Evolutionary conservation across 2,888 invertebrate species (phyloP).

Genomic region (Leistus spinibarbis): DNA sequence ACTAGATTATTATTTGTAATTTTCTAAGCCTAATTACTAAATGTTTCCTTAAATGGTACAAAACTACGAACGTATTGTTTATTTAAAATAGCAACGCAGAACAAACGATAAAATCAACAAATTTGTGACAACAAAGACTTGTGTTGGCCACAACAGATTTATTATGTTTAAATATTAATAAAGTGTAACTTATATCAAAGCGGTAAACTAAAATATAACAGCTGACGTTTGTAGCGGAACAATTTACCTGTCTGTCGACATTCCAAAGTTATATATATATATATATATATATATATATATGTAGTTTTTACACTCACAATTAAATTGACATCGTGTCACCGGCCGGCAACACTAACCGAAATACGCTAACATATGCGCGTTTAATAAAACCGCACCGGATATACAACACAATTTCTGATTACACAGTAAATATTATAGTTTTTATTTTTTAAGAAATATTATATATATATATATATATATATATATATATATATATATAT

Average conservation of each 20-base stretch:
- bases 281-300: background rate
- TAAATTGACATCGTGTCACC: background rate
- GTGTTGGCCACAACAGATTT: too few relatives aligned
- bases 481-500: too few relatives aligned
- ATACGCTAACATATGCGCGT: background rate
- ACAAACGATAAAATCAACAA: too few relatives aligned
- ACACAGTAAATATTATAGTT: background rate
- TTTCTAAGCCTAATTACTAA: too few relatives aligned
- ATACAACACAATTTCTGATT: background rate
- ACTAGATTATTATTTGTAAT: too few relatives aligned
- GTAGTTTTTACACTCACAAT: background rate
- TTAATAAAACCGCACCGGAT: background rate
- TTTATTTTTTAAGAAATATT: too few relatives aligned
- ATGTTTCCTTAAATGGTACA: too few relatives aligned
- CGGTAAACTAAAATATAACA: conserved; percentile 8
- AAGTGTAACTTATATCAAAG: background rate
- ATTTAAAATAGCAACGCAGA: too few relatives aligned
- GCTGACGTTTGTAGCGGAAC: conserved; percentile 26
- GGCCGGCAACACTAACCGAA: background rate
- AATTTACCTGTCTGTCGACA: conserved; percentile 32
- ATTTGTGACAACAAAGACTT: too few relatives aligned
- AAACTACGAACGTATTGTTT: too few relatives aligned
- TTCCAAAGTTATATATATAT: conserved; percentile 10
- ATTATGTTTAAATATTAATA: background rate
- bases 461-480: too few relatives aligned